Conservation (phyloP, 2,888 invertebrate species). For the Sesia apiformis region DNA sequence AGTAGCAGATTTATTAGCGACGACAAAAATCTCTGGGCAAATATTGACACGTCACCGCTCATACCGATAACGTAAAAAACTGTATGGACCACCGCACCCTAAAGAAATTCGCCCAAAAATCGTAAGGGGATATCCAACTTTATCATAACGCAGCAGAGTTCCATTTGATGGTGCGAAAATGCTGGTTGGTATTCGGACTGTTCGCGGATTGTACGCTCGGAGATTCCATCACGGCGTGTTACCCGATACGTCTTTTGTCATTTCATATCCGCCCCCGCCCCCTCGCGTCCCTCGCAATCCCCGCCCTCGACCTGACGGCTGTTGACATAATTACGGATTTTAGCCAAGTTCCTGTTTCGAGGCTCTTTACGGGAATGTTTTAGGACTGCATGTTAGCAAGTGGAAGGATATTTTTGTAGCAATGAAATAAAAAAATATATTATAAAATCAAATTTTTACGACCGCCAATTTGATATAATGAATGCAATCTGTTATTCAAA, state of each 20-base stretch:
- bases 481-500: too few relatives aligned
- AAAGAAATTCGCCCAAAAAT: too few relatives aligned
- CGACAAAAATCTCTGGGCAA: constrained; percentile 9
- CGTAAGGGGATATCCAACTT: too few relatives aligned
- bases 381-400: too few relatives aligned
- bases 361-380: too few relatives aligned
- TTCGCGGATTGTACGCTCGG: background rate
- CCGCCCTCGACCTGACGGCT: background rate
- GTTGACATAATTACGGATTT: background rate
- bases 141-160: too few relatives aligned
- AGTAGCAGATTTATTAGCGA: background rate
- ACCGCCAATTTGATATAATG: too few relatives aligned
- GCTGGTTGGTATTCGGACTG: background rate
- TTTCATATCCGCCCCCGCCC: constrained; percentile 33
- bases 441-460: too few relatives aligned
- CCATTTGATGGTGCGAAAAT: background rate
- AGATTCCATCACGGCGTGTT: constrained; percentile 25
- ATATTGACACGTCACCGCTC: constrained; percentile 12
- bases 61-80: constrained; percentile 5
- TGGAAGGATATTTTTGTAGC: too few relatives aligned
- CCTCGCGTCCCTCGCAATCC: constrained; percentile 1
- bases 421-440: too few relatives aligned
- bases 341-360: background rate
- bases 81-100: background rate
- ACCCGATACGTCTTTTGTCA: constrained; percentile 49